Evolutionary conservation across 2,888 invertebrate genomes (phyloP).

Genomic region (Rhamnusium bicolor): DNA sequence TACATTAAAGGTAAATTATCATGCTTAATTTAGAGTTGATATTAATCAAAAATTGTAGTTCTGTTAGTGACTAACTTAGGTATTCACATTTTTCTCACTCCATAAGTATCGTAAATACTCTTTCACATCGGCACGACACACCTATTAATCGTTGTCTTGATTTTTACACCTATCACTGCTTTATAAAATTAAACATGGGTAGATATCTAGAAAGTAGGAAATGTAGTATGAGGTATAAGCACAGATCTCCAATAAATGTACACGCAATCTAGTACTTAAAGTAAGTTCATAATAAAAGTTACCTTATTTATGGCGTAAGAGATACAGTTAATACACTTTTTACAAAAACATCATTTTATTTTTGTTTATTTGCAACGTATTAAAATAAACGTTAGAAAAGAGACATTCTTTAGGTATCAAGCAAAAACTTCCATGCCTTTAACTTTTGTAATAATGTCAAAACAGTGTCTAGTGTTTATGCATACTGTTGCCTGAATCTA

Average conservation of each 20-base stretch:
- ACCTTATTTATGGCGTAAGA: neutral
- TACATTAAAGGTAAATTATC: neutral
- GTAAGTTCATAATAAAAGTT: conserved; percentile 8
- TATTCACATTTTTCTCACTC: neutral
- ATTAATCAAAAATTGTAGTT: neutral
- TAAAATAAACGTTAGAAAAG: too few relatives aligned
- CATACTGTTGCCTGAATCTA: too few relatives aligned
- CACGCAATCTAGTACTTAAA: conserved; percentile 19
- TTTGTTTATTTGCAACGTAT: neutral
- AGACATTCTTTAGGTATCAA: too few relatives aligned
- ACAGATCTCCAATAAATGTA: conserved; percentile 23
- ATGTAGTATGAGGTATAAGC: neutral
- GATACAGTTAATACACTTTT: too few relatives aligned
- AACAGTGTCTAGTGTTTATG: too few relatives aligned
- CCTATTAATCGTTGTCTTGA: conserved; percentile 7
- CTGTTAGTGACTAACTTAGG: neutral
- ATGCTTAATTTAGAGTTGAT: neutral
- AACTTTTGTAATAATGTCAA: too few relatives aligned
- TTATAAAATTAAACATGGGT: conserved; percentile 11
- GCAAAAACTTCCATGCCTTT: too few relatives aligned
- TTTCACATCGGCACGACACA: conserved; percentile 11
- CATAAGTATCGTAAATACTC: neutral
- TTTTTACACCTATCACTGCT: conserved; percentile 14
- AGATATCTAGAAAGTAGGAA: conserved; percentile 32
- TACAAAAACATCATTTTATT: neutral